phyloP scores from a whole-genome alignment of 2,888 invertebrate species.

The Conistra vaccinii region DNA sequence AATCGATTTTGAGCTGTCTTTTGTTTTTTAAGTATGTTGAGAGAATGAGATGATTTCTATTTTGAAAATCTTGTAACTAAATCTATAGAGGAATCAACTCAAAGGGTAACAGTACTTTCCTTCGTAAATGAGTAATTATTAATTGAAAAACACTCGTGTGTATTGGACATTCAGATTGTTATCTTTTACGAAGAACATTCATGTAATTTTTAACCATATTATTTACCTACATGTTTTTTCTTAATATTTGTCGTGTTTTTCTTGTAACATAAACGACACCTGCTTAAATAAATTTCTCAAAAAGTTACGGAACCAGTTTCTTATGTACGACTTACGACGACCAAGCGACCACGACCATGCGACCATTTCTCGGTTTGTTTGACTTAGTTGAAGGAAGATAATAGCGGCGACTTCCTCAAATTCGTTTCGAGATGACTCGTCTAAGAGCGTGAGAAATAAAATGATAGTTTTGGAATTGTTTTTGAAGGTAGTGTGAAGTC shows the following conservation, averaged over 20 bases:
- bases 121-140: background rate
- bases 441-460: conserved; percentile 85
- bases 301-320: conserved; percentile 68
- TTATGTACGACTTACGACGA: conserved; percentile 31
- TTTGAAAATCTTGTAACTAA: background rate
- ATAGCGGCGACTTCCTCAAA: conserved; percentile 86
- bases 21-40: background rate
- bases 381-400: conserved; percentile 85
- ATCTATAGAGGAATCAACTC: background rate
- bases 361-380: conserved; percentile 79
- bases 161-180: background rate
- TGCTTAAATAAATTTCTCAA: conserved; percentile 59
- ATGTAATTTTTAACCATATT: conserved; percentile 39
- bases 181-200: conserved; percentile 14
- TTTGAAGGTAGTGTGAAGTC: conserved; percentile 59
- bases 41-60: background rate
- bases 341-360: conserved; percentile 42
- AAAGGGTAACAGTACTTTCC: background rate
- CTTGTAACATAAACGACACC: conserved; percentile 56
- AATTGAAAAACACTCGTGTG: background rate
- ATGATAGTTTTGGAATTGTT: conserved; percentile 75
- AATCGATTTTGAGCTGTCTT: conserved; percentile 15
- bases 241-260: conserved; percentile 57
- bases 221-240: conserved; percentile 42
- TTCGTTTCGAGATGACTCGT: conserved; percentile 85